A percentile compares a stretch with the other conserved stretches of the same genome.
phyloP scores from a whole-genome alignment of 2,888 invertebrate species.

The Onthophagus sagittarius region DNA sequence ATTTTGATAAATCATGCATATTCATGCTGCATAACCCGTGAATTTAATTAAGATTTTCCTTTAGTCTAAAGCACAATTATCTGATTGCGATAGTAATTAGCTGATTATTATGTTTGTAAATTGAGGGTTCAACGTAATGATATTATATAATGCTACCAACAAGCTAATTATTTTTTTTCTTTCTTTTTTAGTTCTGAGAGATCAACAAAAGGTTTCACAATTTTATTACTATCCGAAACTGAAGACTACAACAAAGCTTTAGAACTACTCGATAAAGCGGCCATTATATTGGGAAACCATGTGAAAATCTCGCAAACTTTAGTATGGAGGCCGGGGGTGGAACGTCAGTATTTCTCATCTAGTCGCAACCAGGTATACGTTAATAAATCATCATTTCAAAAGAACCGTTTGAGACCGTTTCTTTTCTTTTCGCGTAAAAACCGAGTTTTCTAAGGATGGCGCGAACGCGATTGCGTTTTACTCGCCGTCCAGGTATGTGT shows the following conservation, averaged over 20 bases:
- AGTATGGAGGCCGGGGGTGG: slow-evolving; percentile 44
- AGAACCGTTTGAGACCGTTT: background rate
- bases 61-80: too few relatives aligned
- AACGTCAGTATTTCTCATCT: slow-evolving; percentile 29
- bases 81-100: too few relatives aligned
- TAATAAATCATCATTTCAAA: background rate
- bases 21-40: too few relatives aligned
- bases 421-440: background rate
- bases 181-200: slow-evolving; percentile 45
- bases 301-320: slow-evolving; percentile 41
- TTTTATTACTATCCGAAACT: slow-evolving; percentile 51
- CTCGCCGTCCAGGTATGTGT: background rate
- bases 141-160: background rate
- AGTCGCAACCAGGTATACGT: slow-evolving; percentile 44
- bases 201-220: slow-evolving; percentile 50
- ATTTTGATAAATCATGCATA: too few relatives aligned
- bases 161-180: background rate
- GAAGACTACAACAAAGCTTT: slow-evolving; percentile 48
- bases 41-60: too few relatives aligned
- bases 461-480: background rate
- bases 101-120: too few relatives aligned
- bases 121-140: too few relatives aligned
- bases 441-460: background rate
- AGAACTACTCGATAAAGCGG: slow-evolving; percentile 52
- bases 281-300: slow-evolving; percentile 48